phyloP scores from a whole-genome alignment of 2,888 invertebrate species.

The Lycocerus yunnanus region DNA sequence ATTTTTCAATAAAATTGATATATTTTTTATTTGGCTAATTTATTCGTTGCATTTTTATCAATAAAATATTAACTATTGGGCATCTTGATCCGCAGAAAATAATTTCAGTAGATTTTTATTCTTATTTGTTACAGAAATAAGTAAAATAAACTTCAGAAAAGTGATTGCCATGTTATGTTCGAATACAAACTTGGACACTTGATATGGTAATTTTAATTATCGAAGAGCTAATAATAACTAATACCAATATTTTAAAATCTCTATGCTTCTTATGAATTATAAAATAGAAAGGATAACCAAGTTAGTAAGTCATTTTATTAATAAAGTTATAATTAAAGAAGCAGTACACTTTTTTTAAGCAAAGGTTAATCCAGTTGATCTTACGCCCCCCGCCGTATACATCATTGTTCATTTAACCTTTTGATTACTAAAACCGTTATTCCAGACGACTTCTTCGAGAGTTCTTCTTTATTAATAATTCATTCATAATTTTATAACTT shows the following conservation, averaged over 20 bases:
- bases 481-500: neutral
- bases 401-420: conserved; percentile 28
- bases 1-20: too few species aligned
- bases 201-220: too few species aligned
- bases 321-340: neutral
- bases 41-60: too few species aligned
- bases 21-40: too few species aligned
- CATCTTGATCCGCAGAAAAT: too few species aligned
- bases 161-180: too few species aligned
- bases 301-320: neutral
- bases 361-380: conserved; percentile 22
- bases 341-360: neutral
- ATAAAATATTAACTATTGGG: too few species aligned
- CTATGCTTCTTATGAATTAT: neutral
- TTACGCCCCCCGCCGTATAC: conserved; percentile 23
- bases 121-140: too few species aligned
- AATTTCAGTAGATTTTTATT: too few species aligned
- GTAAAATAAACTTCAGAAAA: too few species aligned
- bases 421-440: conserved; percentile 18
- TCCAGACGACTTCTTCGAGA: neutral
- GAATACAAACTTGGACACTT: too few species aligned
- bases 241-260: neutral
- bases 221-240: too few species aligned
- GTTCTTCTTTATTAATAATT: neutral
- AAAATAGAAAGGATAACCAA: neutral